These are phyloP conservation scores for Aldabrachelys gigantea DNA, from an alignment of 2,113 vertebrate species.

Conservation along the genomic window DNA sequence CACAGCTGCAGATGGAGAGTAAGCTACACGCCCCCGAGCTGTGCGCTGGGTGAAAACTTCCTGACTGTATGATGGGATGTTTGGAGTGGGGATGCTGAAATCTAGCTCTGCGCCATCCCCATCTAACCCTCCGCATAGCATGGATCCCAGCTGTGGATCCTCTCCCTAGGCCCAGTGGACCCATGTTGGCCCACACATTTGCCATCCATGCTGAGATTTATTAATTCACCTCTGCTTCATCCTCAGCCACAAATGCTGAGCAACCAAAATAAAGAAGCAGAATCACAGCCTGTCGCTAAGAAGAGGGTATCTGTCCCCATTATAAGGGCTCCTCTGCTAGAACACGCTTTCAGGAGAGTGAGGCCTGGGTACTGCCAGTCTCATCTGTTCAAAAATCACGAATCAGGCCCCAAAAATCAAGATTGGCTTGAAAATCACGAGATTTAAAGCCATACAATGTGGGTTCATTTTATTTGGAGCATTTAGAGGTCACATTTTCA, in stretches of 20 bases:
- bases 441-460: not conserved
- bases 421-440: not conserved
- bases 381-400: not conserved
- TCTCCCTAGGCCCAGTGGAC: not conserved
- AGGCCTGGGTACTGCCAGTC: not conserved
- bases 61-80: constrained; percentile 29
- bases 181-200: constrained; percentile 9
- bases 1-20: constrained; percentile 38
- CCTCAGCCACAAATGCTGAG: constrained; percentile 41
- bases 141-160: not conserved
- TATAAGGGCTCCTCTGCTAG: constrained; percentile 51
- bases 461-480: not conserved
- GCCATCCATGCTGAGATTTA: constrained; percentile 68
- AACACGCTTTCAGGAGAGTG: constrained; percentile 24
- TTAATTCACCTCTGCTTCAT: constrained; percentile 42
- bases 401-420: not conserved
- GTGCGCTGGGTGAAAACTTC: not conserved
- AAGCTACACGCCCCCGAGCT: not conserved
- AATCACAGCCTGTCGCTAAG: constrained; percentile 37
- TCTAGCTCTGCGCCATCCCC: not conserved
- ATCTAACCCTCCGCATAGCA: not conserved
- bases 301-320: constrained; percentile 48
- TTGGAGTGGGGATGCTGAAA: constrained; percentile 29
- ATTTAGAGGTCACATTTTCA: not conserved
- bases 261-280: constrained; percentile 11